A percentile compares a stretch with the other conserved stretches of the same genome.
Conservation (phyloP, 2,888 invertebrate species). For the Therioaphis trifolii region DNA sequence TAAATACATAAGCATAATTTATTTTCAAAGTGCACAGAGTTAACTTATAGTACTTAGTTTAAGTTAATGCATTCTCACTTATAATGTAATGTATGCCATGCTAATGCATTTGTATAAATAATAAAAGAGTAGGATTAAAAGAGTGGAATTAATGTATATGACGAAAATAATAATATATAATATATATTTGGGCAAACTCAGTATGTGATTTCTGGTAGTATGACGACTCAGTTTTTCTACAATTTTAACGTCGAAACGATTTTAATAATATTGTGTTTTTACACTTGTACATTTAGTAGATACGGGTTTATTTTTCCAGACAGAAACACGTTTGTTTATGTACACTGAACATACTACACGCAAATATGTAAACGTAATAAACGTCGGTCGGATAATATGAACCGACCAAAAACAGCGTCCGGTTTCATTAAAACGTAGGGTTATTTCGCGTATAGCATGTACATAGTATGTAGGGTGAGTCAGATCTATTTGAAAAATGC, state of each 20-base stretch:
- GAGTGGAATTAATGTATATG: too few relatives aligned
- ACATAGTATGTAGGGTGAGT: too few relatives aligned
- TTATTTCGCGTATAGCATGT: not conserved
- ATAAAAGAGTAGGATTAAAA: too few relatives aligned
- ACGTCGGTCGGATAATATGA: not conserved
- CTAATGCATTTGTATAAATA: not conserved
- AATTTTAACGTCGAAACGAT: not conserved
- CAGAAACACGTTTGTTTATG: not conserved
- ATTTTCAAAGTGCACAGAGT: too few relatives aligned
- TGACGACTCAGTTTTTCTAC: not conserved
- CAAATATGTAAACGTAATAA: not conserved
- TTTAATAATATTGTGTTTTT: not conserved
- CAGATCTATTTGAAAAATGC: too few relatives aligned
- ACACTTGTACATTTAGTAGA: not conserved
- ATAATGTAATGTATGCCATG: too few relatives aligned
- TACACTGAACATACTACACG: not conserved
- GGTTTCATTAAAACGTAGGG: constrained; percentile 31
- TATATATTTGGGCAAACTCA: not conserved
- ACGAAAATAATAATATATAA: too few relatives aligned
- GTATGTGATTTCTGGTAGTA: not conserved
- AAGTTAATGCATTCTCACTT: too few relatives aligned
- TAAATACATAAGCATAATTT: too few relatives aligned
- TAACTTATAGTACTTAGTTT: too few relatives aligned
- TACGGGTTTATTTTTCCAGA: not conserved
- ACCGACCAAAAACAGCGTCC: constrained; percentile 14